Percentiles rank a stretch among this genome's conserved stretches.
Conservation (phyloP, 2,888 invertebrate species). For the Nemurella pictetii region DNA sequence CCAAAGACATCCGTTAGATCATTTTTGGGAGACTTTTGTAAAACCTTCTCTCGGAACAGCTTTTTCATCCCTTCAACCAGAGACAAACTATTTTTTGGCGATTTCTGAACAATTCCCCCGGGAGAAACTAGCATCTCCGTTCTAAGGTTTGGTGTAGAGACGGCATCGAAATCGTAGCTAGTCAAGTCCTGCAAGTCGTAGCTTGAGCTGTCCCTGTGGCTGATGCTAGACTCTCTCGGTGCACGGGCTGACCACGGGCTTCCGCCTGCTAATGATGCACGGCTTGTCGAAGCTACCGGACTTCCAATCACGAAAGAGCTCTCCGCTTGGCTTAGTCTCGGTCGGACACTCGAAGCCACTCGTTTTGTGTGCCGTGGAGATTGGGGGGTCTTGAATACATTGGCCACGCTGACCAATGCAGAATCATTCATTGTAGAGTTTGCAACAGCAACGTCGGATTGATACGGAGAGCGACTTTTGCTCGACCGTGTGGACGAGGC, state of each 20-base stretch:
- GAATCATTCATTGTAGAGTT: neutral
- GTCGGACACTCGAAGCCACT: neutral
- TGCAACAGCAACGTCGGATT: neutral
- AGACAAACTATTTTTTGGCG: conserved; percentile 53
- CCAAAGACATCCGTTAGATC: conserved; percentile 53
- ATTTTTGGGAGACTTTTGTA: conserved; percentile 50
- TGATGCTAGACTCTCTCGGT: too few relatives aligned
- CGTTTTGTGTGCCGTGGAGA: neutral
- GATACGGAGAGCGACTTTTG: neutral
- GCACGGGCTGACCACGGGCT: neutral
- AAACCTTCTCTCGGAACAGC: conserved; percentile 48
- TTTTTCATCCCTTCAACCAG: conserved; percentile 53
- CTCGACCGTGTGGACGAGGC: too few relatives aligned
- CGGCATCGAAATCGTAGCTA: conserved; percentile 36
- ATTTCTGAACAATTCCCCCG: conserved; percentile 46
- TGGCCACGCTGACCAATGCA: neutral
- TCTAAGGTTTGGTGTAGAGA: conserved; percentile 34
- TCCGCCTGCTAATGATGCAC: neutral
- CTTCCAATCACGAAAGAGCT: neutral
- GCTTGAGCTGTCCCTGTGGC: neutral
- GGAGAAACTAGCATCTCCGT: conserved; percentile 36
- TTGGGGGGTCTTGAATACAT: conserved; percentile 5
- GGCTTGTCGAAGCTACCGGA: neutral
- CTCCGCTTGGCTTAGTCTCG: neutral
- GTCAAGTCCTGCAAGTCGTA: conserved; percentile 22